Evolutionary conservation across 2,888 invertebrate species (phyloP).

Genomic region (Agriopis leucophaearia): DNA sequence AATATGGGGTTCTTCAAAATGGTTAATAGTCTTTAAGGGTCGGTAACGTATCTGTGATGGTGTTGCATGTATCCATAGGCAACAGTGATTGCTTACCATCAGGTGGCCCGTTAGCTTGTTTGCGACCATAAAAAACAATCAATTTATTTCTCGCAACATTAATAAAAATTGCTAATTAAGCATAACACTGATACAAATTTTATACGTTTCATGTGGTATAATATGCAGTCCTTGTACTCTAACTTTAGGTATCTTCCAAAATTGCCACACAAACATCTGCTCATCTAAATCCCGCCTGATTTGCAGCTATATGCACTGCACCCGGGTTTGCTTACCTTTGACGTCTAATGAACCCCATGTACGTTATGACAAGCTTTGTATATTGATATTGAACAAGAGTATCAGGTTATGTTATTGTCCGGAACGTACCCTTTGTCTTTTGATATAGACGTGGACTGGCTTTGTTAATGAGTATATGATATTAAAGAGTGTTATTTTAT

Average conservation of each 20-base stretch:
- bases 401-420: constrained; percentile 20
- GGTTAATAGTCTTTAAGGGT: too few species aligned
- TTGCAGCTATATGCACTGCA: constrained; percentile 5
- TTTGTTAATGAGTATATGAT: background rate
- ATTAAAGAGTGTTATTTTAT: background rate
- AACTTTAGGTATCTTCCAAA: background rate
- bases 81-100: too few species aligned
- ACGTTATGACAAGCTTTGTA: constrained; percentile 16
- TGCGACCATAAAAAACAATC: too few species aligned
- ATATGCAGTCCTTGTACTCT: background rate
- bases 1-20: too few species aligned
- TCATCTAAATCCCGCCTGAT: constrained; percentile 1
- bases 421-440: constrained; percentile 9
- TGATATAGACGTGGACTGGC: background rate
- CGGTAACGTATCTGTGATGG: too few species aligned
- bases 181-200: too few species aligned
- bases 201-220: background rate
- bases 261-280: background rate
- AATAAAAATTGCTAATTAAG: too few species aligned
- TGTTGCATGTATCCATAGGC: too few species aligned
- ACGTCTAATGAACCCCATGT: constrained; percentile 20
- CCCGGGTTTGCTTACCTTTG: constrained; percentile 11
- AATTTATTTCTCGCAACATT: too few species aligned
- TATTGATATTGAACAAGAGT: constrained; percentile 22
- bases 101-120: too few species aligned